Conservation (phyloP, 2,888 invertebrate genomes). For the Arrhopalites spinosus region DNA sequence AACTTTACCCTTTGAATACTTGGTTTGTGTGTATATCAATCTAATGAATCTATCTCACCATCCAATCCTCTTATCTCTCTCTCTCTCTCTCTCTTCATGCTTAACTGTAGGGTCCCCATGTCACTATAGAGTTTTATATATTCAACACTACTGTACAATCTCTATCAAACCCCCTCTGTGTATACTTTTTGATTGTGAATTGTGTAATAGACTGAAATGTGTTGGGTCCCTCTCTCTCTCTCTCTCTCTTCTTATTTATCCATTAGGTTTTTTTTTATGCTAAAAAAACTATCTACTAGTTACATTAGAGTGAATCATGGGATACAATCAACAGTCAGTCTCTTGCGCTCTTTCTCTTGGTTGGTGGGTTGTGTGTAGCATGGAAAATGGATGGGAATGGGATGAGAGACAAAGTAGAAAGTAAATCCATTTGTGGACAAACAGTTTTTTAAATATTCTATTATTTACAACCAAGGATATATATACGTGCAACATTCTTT, state of each 20-base stretch:
- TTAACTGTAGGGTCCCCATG: no score
- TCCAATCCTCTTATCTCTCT: neutral
- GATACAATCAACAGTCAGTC: neutral
- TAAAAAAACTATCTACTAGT: neutral
- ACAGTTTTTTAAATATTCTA: neutral
- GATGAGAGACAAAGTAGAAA: neutral
- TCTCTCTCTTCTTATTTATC: neutral
- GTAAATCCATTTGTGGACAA: neutral
- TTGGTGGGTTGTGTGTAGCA: neutral
- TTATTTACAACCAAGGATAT: neutral
- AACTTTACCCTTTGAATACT: conserved; percentile 11
- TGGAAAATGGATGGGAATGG: neutral
- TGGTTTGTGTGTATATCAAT: neutral
- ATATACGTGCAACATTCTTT: neutral
- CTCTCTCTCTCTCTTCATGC: neutral
- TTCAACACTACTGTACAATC: no score
- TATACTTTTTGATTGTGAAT: neutral
- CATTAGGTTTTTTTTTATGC: neutral
- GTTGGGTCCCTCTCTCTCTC: neutral
- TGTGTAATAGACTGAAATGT: neutral
- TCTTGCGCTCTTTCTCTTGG: neutral
- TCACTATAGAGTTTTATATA: no score
- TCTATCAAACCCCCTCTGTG: neutral
- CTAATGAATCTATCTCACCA: conserved; percentile 3
- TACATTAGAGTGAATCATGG: no score